Percentiles rank a stretch among this genome's conserved stretches.
Evolutionary conservation across 2,888 invertebrate genomes (phyloP).

Genomic region (Caradrina clavipalpis): DNA sequence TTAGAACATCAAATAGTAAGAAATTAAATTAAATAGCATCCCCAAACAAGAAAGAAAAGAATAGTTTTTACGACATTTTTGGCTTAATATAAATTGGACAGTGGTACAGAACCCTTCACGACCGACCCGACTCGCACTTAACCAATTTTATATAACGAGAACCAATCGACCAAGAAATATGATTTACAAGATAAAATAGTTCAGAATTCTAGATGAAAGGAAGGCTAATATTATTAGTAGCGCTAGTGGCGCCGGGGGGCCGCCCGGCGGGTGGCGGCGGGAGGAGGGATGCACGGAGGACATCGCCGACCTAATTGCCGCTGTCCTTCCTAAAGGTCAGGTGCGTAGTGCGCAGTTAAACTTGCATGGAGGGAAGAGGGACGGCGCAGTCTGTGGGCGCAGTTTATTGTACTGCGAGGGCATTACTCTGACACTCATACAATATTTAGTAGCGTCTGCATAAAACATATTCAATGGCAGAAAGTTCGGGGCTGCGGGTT

Average conservation of each 20-base stretch:
- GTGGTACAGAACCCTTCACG: too few species aligned
- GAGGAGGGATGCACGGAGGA: slow-evolving; percentile 8
- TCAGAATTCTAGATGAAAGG: slow-evolving; percentile 4
- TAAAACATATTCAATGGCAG: too few species aligned
- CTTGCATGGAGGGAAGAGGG: slow-evolving; percentile 5
- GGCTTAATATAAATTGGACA: too few species aligned
- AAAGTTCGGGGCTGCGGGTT: too few species aligned
- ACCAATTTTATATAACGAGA: not conserved
- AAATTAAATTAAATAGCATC: too few species aligned
- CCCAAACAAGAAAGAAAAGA: too few species aligned
- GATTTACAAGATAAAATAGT: not conserved
- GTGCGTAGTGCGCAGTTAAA: slow-evolving; percentile 25
- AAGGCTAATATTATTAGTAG: slow-evolving; percentile 34
- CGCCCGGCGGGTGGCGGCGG: not conserved
- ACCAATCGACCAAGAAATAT: slow-evolving; percentile 1
- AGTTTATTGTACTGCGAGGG: not conserved
- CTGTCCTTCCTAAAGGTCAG: slow-evolving; percentile 44
- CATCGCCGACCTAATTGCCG: slow-evolving; percentile 45
- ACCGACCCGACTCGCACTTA: too few species aligned
- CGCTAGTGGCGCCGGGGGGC: slow-evolving; percentile 20
- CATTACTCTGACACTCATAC: not conserved
- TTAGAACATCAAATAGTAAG: too few species aligned
- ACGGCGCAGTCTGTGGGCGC: not conserved
- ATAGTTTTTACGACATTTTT: too few species aligned
- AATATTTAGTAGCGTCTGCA: too few species aligned